phyloP scores from a whole-genome alignment of 1,140 invertebrate genomes.

The Magallana angulata region DNA sequence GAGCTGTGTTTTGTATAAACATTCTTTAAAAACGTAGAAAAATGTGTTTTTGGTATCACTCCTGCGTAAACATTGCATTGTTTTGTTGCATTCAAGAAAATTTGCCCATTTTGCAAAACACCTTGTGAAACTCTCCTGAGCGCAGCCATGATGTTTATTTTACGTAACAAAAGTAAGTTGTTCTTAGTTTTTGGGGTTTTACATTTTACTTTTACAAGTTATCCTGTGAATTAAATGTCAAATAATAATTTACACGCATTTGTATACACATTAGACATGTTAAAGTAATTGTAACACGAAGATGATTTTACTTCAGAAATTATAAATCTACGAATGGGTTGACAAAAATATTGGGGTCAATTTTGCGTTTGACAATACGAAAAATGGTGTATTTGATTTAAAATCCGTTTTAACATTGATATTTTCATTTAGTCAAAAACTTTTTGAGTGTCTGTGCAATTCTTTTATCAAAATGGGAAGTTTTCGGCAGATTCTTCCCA shows the following conservation, averaged over 20 bases:
- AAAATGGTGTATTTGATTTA: neutral
- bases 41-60: neutral
- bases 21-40: neutral
- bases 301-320: no score
- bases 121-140: neutral
- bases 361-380: neutral
- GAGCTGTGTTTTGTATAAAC: neutral
- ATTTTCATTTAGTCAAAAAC: neutral
- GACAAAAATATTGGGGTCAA: neutral
- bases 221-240: no score
- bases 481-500: slow-evolving; percentile 44
- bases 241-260: no score
- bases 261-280: no score
- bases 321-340: no score
- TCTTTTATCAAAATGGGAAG: neutral
- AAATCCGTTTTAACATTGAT: neutral
- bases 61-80: neutral
- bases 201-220: no score
- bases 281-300: no score
- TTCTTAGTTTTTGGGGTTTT: no score
- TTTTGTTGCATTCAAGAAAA: neutral
- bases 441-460: neutral
- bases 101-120: neutral
- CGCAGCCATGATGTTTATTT: slow-evolving; percentile 1
- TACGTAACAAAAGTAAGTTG: neutral